These are phyloP conservation scores for Notothenia rossii DNA, from an alignment of 2,113 vertebrate species.

Conservation along the genomic window DNA sequence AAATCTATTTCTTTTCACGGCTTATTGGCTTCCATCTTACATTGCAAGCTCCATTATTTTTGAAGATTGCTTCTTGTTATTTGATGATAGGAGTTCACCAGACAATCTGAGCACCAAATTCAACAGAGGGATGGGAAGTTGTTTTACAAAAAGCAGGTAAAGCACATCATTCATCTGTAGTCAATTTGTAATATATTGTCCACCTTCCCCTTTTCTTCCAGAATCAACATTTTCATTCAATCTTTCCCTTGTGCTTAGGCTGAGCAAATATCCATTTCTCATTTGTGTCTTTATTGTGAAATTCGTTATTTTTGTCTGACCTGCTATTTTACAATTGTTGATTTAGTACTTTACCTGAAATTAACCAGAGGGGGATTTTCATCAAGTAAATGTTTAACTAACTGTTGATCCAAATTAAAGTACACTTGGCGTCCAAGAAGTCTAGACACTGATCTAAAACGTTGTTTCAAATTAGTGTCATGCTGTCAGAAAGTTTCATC, in stretches of 20 bases:
- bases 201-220: constrained; percentile 27
- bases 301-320: neutral
- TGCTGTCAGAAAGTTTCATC: constrained; percentile 36
- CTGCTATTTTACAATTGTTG: neutral
- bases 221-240: constrained; percentile 13
- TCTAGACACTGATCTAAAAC: neutral
- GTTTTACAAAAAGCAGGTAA: constrained; percentile 35
- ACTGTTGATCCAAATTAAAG: constrained; percentile 51
- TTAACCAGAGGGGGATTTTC: constrained; percentile 20
- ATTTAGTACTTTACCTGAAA: constrained; percentile 4
- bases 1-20: constrained; percentile 76
- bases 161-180: neutral
- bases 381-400: constrained; percentile 28
- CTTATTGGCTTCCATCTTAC: constrained; percentile 77
- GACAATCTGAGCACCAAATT: constrained; percentile 46
- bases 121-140: constrained; percentile 26
- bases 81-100: constrained; percentile 45
- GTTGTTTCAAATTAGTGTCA: constrained; percentile 38
- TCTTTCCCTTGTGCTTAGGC: neutral
- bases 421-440: constrained; percentile 19
- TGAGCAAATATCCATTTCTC: constrained; percentile 26
- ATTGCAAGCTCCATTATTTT: constrained; percentile 79
- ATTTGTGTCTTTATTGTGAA: neutral
- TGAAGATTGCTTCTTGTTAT: constrained; percentile 67
- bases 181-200: constrained; percentile 14